Evolutionary conservation across 2,113 vertebrate species (phyloP).

Genomic region (Noctilio leporinus): DNA sequence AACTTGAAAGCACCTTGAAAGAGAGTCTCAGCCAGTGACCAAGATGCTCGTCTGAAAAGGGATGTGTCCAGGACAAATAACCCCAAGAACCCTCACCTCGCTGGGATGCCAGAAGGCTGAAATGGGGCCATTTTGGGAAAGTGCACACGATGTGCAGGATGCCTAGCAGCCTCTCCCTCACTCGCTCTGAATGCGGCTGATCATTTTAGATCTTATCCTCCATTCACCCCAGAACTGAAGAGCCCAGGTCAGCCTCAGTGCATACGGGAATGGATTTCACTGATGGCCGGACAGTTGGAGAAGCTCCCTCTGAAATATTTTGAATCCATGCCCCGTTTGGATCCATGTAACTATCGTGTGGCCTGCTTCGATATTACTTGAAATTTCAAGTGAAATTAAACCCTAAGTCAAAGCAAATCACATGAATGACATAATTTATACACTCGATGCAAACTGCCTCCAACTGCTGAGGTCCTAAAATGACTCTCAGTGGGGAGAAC

Average conservation of each 20-base stretch:
- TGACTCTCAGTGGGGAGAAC: not conserved
- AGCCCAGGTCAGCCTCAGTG: not conserved
- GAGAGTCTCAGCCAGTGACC: not conserved
- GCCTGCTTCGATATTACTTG: not conserved
- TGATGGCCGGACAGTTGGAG: not conserved
- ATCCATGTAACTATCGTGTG: not conserved
- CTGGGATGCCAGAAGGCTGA: not conserved
- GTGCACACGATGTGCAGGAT: fast-evolving
- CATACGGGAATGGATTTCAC: not conserved
- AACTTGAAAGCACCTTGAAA: not conserved
- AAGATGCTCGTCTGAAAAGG: not conserved
- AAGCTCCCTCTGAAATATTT: not conserved
- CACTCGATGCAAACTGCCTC: not conserved
- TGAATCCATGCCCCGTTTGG: not conserved
- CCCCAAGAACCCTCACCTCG: not conserved
- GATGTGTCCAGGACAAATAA: not conserved
- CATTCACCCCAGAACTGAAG: not conserved
- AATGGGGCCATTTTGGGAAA: not conserved
- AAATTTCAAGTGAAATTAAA: conserved; percentile 7
- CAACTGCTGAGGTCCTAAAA: not conserved
- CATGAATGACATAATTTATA: not conserved
- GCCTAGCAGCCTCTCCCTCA: fast-evolving
- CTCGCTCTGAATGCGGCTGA: not conserved
- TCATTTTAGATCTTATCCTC: not conserved
- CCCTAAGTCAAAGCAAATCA: not conserved